Evolutionary conservation across 2,888 invertebrate species (phyloP).

Genomic region (Tryphoninae sp.): DNA sequence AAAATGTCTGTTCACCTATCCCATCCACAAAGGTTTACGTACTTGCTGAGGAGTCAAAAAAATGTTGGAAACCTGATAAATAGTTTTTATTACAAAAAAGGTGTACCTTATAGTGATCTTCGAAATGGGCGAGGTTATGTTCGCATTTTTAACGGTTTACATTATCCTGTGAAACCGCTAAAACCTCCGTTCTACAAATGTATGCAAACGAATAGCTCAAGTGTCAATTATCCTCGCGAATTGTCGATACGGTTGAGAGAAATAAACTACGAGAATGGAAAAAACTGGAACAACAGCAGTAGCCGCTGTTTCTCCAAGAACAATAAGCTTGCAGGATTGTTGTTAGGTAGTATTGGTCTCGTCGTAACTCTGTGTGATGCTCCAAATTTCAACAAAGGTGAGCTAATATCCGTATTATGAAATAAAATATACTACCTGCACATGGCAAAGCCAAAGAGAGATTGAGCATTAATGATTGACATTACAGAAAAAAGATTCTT

Average conservation of each 20-base stretch:
- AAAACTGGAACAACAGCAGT: constrained; percentile 32
- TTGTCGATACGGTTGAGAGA: background rate
- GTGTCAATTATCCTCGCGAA: background rate
- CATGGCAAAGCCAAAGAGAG: background rate
- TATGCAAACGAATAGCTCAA: background rate
- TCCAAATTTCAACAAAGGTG: constrained; percentile 68
- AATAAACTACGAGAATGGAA: constrained; percentile 19
- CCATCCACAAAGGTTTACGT: background rate
- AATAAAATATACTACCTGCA: background rate
- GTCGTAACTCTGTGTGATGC: constrained; percentile 69
- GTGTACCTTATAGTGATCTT: constrained; percentile 41
- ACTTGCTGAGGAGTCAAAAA: constrained; percentile 48
- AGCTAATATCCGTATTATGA: constrained; percentile 31
- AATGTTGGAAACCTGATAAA: constrained; percentile 53
- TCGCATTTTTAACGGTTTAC: constrained; percentile 22
- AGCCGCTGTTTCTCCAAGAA: too few relatives aligned
- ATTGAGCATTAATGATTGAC: constrained; percentile 14
- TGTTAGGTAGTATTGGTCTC: constrained; percentile 70
- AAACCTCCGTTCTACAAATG: constrained; percentile 33
- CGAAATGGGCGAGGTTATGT: constrained; percentile 71
- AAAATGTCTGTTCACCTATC: background rate
- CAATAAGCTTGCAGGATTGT: constrained; percentile 55
- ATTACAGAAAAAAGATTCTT: constrained; percentile 82
- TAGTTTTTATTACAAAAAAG: constrained; percentile 44
- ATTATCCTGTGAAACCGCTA: background rate